phyloP scores from a whole-genome alignment of 2,888 invertebrate genomes.

The Leucozona laternaria region DNA sequence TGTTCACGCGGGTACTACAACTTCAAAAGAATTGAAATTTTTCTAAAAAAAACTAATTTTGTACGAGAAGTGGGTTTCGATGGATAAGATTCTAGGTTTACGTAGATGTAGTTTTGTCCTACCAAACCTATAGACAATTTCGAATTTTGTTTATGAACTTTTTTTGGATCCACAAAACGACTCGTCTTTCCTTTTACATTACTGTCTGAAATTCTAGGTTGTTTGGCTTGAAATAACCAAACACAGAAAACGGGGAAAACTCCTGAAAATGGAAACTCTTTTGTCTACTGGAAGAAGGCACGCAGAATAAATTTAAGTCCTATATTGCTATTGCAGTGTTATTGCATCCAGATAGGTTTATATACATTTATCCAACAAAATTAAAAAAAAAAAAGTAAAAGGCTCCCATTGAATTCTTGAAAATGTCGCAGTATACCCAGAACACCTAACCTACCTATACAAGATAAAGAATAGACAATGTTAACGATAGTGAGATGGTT shows the following conservation, averaged over 20 bases:
- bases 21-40: no score
- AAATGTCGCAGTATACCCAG: conserved; percentile 52
- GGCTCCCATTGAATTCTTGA: conserved; percentile 57
- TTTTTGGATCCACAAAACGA: no score
- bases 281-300: neutral
- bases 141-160: no score
- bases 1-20: no score
- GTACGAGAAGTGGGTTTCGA: no score
- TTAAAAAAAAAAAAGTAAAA: neutral
- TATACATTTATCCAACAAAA: conserved; percentile 5
- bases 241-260: neutral
- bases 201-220: neutral
- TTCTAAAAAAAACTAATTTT: no score
- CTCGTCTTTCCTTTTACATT: neutral
- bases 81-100: no score
- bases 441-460: conserved; percentile 38
- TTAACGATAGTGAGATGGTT: conserved; percentile 58
- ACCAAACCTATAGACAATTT: no score
- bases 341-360: conserved; percentile 22
- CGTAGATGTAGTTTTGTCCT: no score
- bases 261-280: conserved; percentile 2
- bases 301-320: conserved; percentile 17
- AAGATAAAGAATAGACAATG: conserved; percentile 39
- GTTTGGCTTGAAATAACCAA: neutral
- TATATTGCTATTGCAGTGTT: conserved; percentile 25